Evolutionary conservation across 2,888 invertebrate genomes (phyloP), one percentile per base, ranked within the genome.

Genomic region (Gerosis bhagava): DNA sequence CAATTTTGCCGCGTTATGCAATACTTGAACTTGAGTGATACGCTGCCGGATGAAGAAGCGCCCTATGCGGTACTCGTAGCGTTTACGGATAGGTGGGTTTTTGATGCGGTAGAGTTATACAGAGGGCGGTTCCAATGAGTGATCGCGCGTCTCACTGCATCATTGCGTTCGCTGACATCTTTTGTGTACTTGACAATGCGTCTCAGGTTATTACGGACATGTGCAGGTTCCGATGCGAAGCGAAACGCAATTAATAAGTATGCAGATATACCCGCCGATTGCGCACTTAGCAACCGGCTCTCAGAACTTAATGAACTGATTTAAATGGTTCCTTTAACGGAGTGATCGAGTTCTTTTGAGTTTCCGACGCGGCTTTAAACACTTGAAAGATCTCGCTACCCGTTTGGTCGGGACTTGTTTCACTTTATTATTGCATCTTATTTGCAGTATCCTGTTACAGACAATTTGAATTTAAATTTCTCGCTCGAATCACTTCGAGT

Each of bases 151-250:
- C 35, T 44, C 43, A 25, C 54, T 73, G 73, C 70, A 61, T 66
- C 73, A 76, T 68, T 73, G 73, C 71, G 44, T 45, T 57, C 63
- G 67, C 52, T 65, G 70, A 75, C 70, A 72, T 71, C 67, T 77
- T 70, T 65, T 62, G 60, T 68, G 59, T 64, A 70, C 63, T 68
- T 67, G 67, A 71, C 67, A 65, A 67, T 65, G 59, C 60, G n/a
- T 51, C 59, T 63, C 57, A 50, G 50, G 50, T 54, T 50, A 46
- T 50, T 51, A 49, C 39, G 48, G 47, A 41, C 49, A 56, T 53
- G 52, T 55, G 53, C 50, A 46, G 45, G 26, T 31, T 10, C 16
- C 29, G 29, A 40, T 34, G 43, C n/a, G 34, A 21, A 15, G 17
- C 32, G 42, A 26, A 34, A 19, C 26, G 28, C 44, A 44, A 44